Base-by-base conservation (phyloP, 1,140 invertebrate species). In the Brachystomella parvula region DNA sequence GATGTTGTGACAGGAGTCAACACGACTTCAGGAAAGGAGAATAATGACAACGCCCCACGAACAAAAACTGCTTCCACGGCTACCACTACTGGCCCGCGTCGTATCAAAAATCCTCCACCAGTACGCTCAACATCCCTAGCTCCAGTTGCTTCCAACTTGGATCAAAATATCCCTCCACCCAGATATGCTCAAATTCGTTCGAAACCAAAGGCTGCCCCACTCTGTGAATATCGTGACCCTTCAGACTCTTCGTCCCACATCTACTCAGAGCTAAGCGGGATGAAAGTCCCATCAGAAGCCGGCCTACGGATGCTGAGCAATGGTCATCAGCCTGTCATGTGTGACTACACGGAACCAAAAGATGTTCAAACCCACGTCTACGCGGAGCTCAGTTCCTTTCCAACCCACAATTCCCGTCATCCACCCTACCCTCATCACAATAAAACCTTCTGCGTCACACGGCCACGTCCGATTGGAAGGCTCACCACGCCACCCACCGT, bases 331-430 rank as follows among this genome's bases (percentile, higher is more conserved):
- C 80, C 82, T 47, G 81, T 67, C 1, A 77, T 84, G 1, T 82
- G 83, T 68, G 87, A 88, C 68, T 89, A 89, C 76, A 84, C 86
- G 24, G 86, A 88, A 71, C 86, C 87, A 0, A 82, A 82, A 65
- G 87, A 88, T 76, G 63, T 68, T 63, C 69, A 71, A 29, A 78
- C 85, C 0, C 87, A 89, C 77, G 77, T 88, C 30, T 89, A 89
- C 75, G 85, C 86, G 1, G 87, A 89, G 76, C 60, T 75, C 12
- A 39, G 32, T 24, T 21, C 32, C 31, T 31, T 30, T n/a, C 63
- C 44, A 63, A 53, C 29, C 62, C n/a, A 57, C 62, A 49, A 32
- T 33, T 3, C 12, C 62, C 59, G 44, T 6, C n/a, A 44, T 44
- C 21, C 19, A 2, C 30, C 56, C 1, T 17, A 24, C 21, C 61